These are phyloP conservation scores for Ceratotherium simum DNA, from an alignment of 2,113 vertebrate species.

Conservation along the genomic window DNA sequence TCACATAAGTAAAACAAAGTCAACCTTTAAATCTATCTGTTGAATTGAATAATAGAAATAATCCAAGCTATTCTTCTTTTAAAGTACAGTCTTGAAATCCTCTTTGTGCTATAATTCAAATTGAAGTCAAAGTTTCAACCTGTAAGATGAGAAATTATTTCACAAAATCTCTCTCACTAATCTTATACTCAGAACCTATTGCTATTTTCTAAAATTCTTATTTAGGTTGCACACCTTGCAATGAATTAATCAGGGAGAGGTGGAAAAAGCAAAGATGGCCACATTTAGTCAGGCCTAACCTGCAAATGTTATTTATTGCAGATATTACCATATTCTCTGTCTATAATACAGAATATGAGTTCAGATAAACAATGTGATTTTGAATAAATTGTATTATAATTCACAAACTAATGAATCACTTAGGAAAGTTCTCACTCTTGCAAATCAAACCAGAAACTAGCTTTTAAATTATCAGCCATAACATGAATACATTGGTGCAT, in stretches of 20 bases:
- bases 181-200: background rate
- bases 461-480: constrained; percentile 39
- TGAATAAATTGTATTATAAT: constrained; percentile 56
- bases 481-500: background rate
- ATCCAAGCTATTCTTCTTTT: background rate
- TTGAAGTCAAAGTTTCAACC: background rate
- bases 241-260: background rate
- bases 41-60: background rate
- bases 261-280: background rate
- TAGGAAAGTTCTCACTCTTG: constrained; percentile 38
- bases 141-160: background rate
- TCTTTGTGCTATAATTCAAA: background rate
- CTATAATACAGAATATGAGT: constrained; percentile 14
- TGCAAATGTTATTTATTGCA: background rate
- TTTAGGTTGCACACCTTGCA: background rate
- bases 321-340: constrained; percentile 15
- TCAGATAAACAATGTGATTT: constrained; percentile 30
- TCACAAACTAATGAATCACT: constrained; percentile 48
- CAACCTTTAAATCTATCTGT: background rate
- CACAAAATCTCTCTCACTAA: background rate
- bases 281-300: background rate
- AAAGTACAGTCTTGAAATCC: background rate
- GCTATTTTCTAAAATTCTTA: background rate
- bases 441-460: background rate
- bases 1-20: background rate